A percentile compares a stretch with the other conserved stretches of the same genome.
Evolutionary conservation across 2,797 vertebrate species (phyloP).

Genomic region (Lepidocolaptes lacrymiger): DNA sequence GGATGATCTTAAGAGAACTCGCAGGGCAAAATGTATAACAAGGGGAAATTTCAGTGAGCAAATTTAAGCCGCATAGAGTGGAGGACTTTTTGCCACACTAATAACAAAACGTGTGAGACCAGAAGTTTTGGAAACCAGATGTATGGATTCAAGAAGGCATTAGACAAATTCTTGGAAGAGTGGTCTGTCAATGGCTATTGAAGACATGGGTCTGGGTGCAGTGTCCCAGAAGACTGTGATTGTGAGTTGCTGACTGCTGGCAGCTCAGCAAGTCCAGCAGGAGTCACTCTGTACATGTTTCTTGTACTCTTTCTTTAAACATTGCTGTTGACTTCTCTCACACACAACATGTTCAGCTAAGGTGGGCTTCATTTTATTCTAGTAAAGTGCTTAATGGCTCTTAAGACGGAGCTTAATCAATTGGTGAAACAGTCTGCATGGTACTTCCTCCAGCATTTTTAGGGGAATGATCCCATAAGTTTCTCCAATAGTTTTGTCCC

Average conservation of each 20-base stretch:
- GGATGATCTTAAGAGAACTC: not conserved
- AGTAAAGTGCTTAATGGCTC: not conserved
- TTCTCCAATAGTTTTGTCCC: not conserved
- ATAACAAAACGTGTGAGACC: not conserved
- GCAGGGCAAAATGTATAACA: not conserved
- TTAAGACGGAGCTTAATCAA: not conserved
- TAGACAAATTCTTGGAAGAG: not conserved
- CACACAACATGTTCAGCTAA: not conserved
- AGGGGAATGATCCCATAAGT: not conserved
- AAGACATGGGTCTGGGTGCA: not conserved
- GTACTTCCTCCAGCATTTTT: fast-evolving
- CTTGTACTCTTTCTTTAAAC: not conserved
- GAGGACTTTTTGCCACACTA: not conserved
- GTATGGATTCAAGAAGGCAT: not conserved
- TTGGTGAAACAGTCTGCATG: not conserved
- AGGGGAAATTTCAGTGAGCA: not conserved
- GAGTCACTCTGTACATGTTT: not conserved
- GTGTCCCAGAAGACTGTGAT: not conserved
- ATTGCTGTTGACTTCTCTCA: not conserved
- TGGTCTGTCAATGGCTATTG: not conserved
- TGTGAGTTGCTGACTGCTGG: fast-evolving
- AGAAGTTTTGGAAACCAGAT: not conserved
- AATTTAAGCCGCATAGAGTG: not conserved
- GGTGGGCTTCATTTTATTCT: not conserved
- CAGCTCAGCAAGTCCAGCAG: not conserved